Percentiles rank a stretch among this genome's conserved stretches.
phyloP scores from a whole-genome alignment of 2,797 vertebrate genomes.

The Enteromius argenteus region DNA sequence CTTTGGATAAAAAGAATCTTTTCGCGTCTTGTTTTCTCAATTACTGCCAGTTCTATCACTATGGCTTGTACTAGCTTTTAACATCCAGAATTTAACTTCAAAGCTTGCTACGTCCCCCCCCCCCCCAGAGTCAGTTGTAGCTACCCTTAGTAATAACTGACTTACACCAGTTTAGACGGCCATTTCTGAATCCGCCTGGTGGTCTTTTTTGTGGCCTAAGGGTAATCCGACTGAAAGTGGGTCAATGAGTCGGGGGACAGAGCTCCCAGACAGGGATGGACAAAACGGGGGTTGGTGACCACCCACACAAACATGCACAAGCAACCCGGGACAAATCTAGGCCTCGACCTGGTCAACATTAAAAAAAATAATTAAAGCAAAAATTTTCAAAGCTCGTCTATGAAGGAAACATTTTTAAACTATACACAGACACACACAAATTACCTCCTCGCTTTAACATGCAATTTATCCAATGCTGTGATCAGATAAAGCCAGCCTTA shows the following conservation, averaged over 20 bases:
- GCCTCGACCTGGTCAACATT: not conserved
- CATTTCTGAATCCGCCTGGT: not conserved
- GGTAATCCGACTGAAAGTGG: constrained; percentile 76
- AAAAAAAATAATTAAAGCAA: not conserved
- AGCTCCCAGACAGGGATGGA: constrained; percentile 72
- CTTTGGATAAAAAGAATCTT: constrained; percentile 33
- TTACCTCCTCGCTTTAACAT: constrained; percentile 50
- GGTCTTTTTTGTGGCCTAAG: constrained; percentile 46
- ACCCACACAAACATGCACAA: constrained; percentile 36
- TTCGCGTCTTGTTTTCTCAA: constrained; percentile 63
- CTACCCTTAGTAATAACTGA: not conserved
- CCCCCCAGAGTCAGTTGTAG: not conserved
- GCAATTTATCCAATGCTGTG: constrained; percentile 53
- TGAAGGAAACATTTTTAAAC: constrained; percentile 13
- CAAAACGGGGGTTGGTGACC: constrained; percentile 68
- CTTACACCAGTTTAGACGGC: not conserved
- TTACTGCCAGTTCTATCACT: constrained; percentile 48
- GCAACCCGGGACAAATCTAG: constrained; percentile 7
- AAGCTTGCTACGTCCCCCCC: not conserved
- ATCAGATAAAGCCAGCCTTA: constrained; percentile 66
- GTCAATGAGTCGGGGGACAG: constrained; percentile 71
- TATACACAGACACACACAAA: constrained; percentile 38
- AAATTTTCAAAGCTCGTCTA: constrained; percentile 12
- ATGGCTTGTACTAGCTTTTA: constrained; percentile 4
- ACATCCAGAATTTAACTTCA: constrained; percentile 1